Base-by-base conservation (phyloP, 1,140 invertebrate genomes). In the Danaus plexippus region DNA sequence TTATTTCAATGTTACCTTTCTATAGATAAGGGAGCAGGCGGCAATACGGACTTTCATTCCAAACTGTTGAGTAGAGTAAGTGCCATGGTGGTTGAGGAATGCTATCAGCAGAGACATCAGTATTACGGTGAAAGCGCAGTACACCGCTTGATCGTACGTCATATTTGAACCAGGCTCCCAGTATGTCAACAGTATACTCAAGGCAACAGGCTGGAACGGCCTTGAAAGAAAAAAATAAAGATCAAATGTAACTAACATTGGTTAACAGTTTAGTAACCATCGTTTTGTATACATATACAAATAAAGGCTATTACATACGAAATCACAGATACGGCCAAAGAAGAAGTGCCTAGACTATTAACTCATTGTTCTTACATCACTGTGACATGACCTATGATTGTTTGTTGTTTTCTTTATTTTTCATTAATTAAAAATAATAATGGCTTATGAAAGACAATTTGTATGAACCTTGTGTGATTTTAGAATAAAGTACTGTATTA, bases 21-120 rank as follows among this genome's bases (percentile, higher is more conserved):
- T 87, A 58, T 90, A 90, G 46, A 90, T 89, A 18, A 90, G 71
- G 0, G 89, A 90, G 58, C 89, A 90, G 22, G 89, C 89, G 11
- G 90, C 89, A 8, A 90, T 89, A 15, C 90, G 81, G 67, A 90
- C 88, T 67, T 88, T 85, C 87, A 88, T 88, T 32, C 87, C 87
- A 40, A 84, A 80, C 58, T 87, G 83, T 53, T 83, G 77, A 9
- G 80, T 85, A 54, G 85, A 83, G 53, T 84, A 80, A n/a, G 78
- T 69, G 11, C 79, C 77, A 63, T 87, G 84, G 57, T 87, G 85
- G 64, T 87, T 80, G 11, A 87, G 73, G 67, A 87, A 80, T 18
- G 72, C 82, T 52, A 81, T 79, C 46, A 85, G 47, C 15, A 87
- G 54, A 1, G 85, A 83, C 75, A 87, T 79, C 43, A 85, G 13